phyloP scores from a whole-genome alignment of 2,797 vertebrate genomes.

The Typhlichthys subterraneus region DNA sequence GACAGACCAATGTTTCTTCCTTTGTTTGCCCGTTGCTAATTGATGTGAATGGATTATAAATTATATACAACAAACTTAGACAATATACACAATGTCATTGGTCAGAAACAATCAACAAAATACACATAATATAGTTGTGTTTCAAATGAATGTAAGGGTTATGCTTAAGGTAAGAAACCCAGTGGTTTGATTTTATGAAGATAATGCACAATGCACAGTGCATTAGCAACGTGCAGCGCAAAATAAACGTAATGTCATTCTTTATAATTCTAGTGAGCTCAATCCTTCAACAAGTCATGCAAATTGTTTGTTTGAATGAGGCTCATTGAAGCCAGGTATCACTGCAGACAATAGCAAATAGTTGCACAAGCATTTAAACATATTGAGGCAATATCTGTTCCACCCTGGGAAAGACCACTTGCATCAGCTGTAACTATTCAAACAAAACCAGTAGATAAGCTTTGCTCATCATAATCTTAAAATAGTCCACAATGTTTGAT shows the following conservation, averaged over 20 bases:
- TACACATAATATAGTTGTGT: not conserved
- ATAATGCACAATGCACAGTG: too few relatives aligned
- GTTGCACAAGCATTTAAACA: constrained; percentile 46
- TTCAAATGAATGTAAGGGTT: too few relatives aligned
- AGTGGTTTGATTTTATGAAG: too few relatives aligned
- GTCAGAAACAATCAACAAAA: not conserved
- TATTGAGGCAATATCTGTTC: constrained; percentile 30
- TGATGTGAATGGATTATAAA: constrained; percentile 54
- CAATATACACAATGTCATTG: not conserved
- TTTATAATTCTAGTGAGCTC: not conserved
- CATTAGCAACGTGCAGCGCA: not conserved
- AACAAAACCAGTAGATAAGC: too few relatives aligned
- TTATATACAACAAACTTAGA: constrained; percentile 5
- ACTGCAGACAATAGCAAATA: constrained; percentile 14
- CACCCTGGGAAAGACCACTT: constrained; percentile 34
- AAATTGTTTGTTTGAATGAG: constrained; percentile 1
- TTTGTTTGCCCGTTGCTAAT: constrained; percentile 73
- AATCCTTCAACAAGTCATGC: not conserved
- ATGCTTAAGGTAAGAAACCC: too few relatives aligned
- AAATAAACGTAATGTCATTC: not conserved
- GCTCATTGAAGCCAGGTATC: constrained; percentile 11
- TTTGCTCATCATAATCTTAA: too few relatives aligned
- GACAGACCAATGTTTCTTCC: constrained; percentile 67
- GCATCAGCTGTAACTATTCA: constrained; percentile 33
- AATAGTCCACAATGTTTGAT: too few relatives aligned